Conservation (phyloP, 2,888 invertebrate genomes). For the Parelbella ahira region DNA sequence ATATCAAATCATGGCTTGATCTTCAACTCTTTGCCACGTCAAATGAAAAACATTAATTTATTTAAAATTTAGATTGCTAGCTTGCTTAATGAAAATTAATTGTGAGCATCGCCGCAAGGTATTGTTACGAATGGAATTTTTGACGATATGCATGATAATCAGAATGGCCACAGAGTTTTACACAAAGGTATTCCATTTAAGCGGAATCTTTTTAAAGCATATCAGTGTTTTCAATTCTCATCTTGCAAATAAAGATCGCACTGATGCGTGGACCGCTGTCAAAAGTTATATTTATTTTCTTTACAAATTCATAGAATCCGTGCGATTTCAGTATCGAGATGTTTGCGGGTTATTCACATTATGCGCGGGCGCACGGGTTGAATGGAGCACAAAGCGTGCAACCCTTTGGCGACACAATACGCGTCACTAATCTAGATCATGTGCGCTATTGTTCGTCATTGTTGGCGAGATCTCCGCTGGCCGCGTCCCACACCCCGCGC, state of each 20-base stretch:
- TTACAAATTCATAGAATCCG: slow-evolving; percentile 76
- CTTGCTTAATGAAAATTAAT: slow-evolving; percentile 34
- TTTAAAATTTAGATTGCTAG: slow-evolving; percentile 66
- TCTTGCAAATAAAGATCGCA: slow-evolving; percentile 72
- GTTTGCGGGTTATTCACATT: slow-evolving; percentile 64
- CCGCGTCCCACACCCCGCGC: slow-evolving; percentile 35
- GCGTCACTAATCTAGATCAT: slow-evolving; percentile 79
- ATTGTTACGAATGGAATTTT: slow-evolving; percentile 5
- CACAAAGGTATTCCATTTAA: slow-evolving; percentile 9
- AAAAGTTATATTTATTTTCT: slow-evolving; percentile 80
- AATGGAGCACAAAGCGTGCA: slow-evolving; percentile 56
- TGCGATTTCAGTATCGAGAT: slow-evolving; percentile 71
- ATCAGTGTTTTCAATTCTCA: slow-evolving; percentile 56
- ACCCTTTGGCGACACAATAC: slow-evolving; percentile 79
- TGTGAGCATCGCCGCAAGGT: slow-evolving; percentile 6
- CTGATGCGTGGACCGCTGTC: slow-evolving; percentile 70
- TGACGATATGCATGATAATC: slow-evolving; percentile 1
- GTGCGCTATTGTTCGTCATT: slow-evolving; percentile 68
- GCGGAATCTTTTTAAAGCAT: slow-evolving; percentile 29
- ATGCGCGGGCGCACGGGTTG: slow-evolving; percentile 56
- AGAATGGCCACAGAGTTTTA: slow-evolving; percentile 5
- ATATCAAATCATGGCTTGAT: slow-evolving; percentile 56
- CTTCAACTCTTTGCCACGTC: slow-evolving; percentile 48
- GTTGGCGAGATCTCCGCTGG: slow-evolving; percentile 36
- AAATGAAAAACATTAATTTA: slow-evolving; percentile 59